These are phyloP conservation scores for Cybosia mesomella DNA, from an alignment of 2,888 invertebrate genomes.

Conservation along the genomic window DNA sequence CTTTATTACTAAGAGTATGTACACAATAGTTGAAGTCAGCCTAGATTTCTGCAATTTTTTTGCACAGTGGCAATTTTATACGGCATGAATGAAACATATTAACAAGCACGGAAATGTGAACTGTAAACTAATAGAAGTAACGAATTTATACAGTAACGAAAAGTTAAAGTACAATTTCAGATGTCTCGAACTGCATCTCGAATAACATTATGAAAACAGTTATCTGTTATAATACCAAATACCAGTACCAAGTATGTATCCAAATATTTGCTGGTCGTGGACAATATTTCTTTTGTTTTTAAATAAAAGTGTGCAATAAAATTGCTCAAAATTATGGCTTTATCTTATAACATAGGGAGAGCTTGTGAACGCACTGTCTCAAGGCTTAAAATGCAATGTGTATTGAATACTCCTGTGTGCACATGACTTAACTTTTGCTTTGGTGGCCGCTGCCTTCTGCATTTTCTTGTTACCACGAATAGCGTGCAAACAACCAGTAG, in stretches of 20 bases:
- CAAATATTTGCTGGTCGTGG: background rate
- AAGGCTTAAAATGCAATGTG: slow-evolving; percentile 44
- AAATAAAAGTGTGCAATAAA: slow-evolving; percentile 24
- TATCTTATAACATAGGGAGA: slow-evolving; percentile 25
- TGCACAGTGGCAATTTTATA: slow-evolving; percentile 17
- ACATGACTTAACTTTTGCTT: slow-evolving; percentile 46
- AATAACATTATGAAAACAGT: background rate
- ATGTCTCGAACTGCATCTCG: background rate
- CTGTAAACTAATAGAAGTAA: slow-evolving; percentile 4
- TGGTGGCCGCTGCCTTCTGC: slow-evolving; percentile 31
- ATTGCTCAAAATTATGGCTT: slow-evolving; percentile 27
- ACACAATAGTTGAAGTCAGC: slow-evolving; percentile 40
- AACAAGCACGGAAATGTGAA: background rate
- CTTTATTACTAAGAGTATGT: slow-evolving; percentile 45
- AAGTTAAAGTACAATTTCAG: background rate
- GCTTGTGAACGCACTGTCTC: slow-evolving; percentile 46
- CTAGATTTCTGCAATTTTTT: slow-evolving; percentile 21
- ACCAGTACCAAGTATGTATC: background rate
- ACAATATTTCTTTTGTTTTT: background rate
- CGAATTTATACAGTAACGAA: background rate
- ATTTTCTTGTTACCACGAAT: background rate
- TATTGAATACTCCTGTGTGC: slow-evolving; percentile 51
- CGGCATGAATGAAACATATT: background rate
- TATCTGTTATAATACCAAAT: background rate
- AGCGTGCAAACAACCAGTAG: too few species aligned